Base-by-base conservation (phyloP, 1,140 invertebrate species). In the Gryon sp. region DNA sequence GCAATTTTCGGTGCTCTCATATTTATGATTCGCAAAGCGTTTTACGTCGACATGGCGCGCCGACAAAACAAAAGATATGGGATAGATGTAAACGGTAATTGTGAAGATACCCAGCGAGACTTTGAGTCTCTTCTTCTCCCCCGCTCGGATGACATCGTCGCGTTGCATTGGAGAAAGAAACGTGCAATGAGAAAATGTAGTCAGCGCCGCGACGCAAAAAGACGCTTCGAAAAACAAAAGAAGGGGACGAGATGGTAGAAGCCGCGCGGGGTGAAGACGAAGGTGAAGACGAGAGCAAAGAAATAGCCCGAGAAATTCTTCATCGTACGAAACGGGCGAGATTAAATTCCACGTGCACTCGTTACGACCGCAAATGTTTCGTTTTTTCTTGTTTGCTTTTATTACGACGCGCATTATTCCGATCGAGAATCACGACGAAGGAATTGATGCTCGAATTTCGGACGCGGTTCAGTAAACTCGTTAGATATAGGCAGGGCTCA, bases 281-380 rank as follows among this genome's bases (percentile, higher is more conserved):
- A n/a, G n/a, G n/a, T n/a, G n/a, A n/a, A n/a, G n/a, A n/a, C 4
- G 52, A 16, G 16, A n/a, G 38, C 43, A 62, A 73, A 73, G 59
- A 65, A 74, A 74, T 38, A 50, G 53, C 60, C 45, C 52, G 24
- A 65, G 52, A 66, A 74, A 65, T 74, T 74, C 60, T 43, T 59
- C 60, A 50, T 65, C 60, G 70, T 75, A 75, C 70, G 60, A 75
- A 75, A 66, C 55, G 24, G 62, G 19, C 53, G 60, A 75, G 62
- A 75, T 75, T 65, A 66, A 75, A 75, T 75, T 75, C 70, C 70
- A 60, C 36, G 70, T 65, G 60, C 46, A 66, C 36, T 75, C 60
- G 60, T 66, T 60, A 66, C 60, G 70, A 75, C 70, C 70, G 46
- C 62, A 75, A 66, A 52, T 40, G 70, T 60, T 65, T 65, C 59